Conservation (phyloP, 1,140 invertebrate genomes). For the Atopsyche davidsoni region DNA sequence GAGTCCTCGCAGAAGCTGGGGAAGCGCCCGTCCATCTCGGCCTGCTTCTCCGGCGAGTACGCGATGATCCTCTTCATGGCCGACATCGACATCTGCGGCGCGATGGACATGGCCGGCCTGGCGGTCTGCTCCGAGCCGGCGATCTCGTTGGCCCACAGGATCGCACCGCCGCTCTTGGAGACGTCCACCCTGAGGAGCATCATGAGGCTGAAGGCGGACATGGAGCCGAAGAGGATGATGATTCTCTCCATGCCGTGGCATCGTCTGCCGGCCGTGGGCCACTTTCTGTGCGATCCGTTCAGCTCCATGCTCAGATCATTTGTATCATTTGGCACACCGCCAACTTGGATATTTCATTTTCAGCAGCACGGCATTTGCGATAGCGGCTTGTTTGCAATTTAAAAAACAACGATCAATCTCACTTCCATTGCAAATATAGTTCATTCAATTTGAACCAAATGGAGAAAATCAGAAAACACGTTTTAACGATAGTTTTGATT, state of each 20-base stretch:
- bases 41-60: conserved; percentile 27
- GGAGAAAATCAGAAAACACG: too few species aligned
- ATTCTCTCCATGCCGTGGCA: conserved; percentile 23
- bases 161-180: conserved; percentile 14
- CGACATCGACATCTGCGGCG: conserved; percentile 29
- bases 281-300: conserved; percentile 24
- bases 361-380: not conserved
- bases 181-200: conserved; percentile 27
- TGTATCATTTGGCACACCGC: too few species aligned
- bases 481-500: too few species aligned
- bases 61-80: conserved; percentile 30
- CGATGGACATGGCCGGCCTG: conserved; percentile 4
- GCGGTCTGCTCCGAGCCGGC: not conserved
- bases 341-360: conserved; percentile 12
- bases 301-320: conserved; percentile 22
- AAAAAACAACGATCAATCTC: not conserved
- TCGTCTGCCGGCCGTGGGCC: conserved; percentile 23
- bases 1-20: conserved; percentile 18
- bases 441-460: too few species aligned
- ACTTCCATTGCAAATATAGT: too few species aligned
- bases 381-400: not conserved
- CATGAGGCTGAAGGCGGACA: conserved; percentile 29
- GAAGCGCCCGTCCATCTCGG: conserved; percentile 23
- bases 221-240: conserved; percentile 21
- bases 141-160: conserved; percentile 1